Percentiles rank a stretch among this genome's conserved stretches.
These are phyloP conservation scores for Actinemys pallida DNA, from an alignment of 2,113 vertebrate genomes.

Conservation along the genomic window DNA sequence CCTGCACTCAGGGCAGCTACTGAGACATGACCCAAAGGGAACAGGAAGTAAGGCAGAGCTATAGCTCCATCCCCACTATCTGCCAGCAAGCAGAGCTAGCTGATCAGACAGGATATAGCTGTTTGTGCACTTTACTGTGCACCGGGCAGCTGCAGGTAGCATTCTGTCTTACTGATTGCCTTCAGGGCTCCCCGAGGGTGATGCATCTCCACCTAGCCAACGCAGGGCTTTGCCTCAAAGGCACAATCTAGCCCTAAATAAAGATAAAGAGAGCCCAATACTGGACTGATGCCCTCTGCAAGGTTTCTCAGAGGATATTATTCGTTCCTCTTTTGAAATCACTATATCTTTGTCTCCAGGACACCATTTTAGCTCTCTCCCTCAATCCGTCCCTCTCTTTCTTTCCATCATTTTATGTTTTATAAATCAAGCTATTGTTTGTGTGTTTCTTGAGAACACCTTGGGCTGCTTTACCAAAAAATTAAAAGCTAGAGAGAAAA, in stretches of 20 bases:
- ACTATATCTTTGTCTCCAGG: background rate
- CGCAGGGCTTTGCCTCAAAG: background rate
- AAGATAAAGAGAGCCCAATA: background rate
- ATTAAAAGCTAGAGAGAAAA: background rate
- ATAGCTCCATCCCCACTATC: background rate
- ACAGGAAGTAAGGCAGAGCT: background rate
- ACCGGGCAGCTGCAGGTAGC: accelerated
- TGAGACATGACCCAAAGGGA: background rate
- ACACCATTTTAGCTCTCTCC: background rate
- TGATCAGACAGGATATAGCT: accelerated
- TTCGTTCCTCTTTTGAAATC: conserved; percentile 28
- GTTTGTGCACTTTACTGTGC: accelerated
- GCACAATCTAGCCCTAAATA: background rate
- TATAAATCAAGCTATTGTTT: conserved; percentile 61
- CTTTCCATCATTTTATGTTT: conserved; percentile 45
- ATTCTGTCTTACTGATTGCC: background rate
- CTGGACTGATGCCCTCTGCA: background rate
- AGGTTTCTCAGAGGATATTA: background rate
- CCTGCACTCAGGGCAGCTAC: background rate
- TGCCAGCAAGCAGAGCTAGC: background rate
- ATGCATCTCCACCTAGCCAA: background rate
- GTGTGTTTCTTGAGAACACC: conserved; percentile 33
- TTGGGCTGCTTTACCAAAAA: conserved; percentile 46
- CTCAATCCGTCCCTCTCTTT: background rate
- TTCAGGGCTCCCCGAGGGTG: background rate